Base-by-base conservation (phyloP, 2,797 vertebrate species). In the Parauchenoglanis ngamensis region DNA sequence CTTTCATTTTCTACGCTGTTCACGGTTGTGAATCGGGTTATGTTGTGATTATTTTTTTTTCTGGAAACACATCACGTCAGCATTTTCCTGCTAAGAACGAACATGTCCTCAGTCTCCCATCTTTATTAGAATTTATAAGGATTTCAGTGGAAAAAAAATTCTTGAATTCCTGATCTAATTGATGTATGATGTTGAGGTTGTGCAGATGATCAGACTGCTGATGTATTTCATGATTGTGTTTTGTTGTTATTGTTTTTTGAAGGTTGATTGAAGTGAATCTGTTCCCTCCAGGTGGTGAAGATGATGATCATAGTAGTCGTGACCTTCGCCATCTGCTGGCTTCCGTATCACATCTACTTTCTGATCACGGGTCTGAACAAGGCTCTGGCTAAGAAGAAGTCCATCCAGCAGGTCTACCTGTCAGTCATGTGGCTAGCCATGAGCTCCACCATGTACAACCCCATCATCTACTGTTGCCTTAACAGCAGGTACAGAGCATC, bases 361-460 rank as follows among this genome's bases (percentile, higher is more conserved):
- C 96, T 99, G 21, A 94, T 97, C 89, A 97, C 95, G 1, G 97
- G 97, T 0, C 94, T 99, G 84, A 96, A 97, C 86, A 96, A 96
- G 89, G 92, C 91, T 23, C 89, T 98, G 91, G 96, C 89, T 76
- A 94, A 91, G 80, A 97, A 96, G 97, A 98, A 98, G 94, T 98
- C 97, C 85, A 99, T 99, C 93, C 98, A 99, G 92, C 98, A 99
- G 93, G 96, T 99, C 84, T 99, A 99, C 90, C 93, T 99, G 92
- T 96, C 96, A 0, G 97, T 98, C 85, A 95, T 99, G 94, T 99
- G 98, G 97, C 95, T 99, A 88, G 98, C 98, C 73, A 99, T 99
- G 98, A 99, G 98, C 93, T 99, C 97, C 59, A 99, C 98, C 56
- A 99, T 99, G 98, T 99, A 99, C 94, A 99, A 99, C 89, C 98